Evolutionary conservation across 2,888 invertebrate species (phyloP), one percentile per base, ranked within the genome.

Genomic region (Xylota sylvarum): DNA sequence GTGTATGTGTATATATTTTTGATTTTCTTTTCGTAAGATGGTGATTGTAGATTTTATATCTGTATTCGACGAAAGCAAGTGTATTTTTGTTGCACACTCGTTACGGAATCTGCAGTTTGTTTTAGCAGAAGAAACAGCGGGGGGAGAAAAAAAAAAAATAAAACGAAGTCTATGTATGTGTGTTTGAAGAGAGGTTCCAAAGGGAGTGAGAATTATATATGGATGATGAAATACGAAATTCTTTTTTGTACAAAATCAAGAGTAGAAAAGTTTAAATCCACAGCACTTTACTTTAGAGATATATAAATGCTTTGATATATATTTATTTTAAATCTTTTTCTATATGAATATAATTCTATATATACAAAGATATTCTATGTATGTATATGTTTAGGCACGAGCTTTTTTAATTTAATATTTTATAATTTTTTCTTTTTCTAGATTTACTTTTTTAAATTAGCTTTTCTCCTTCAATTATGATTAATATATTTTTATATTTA

Each of bases 311-410:
- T 76, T 70, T 70, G 5, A 60, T 65, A 65, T 64, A 64, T 65
- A 64, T 40, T 60, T 58, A 27, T 50, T 32, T 56, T 12, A 55
- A 48, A 55, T 55, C 60, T 50, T 73, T 50, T 56, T 56, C 50
- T 77, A 78, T 64, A 77, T 65, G 52, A 73, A 76, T 70, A 65
- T 55, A 46, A 58, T 69, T 56, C 48, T 64, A 72, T 58, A 65
- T 82, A 82, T 76, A 76, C 64, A 64, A 72, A 56, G 64, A 65
- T 73, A 80, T 46, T 80, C 72, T 77, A 62, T 64, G 32, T 65
- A 40, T 73, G 76, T 64, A 79, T 74, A 79, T 62, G 64, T 65
- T 80, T 70, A 86, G 85, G 85, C 85, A 86, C 85, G 60, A 86
- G 65, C 81, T 74, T 85, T 84, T 58, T 23, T 23, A 23, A 10